These are phyloP conservation scores for Artibeus lituratus DNA, from an alignment of 2,797 vertebrate genomes.

Conservation along the genomic window DNA sequence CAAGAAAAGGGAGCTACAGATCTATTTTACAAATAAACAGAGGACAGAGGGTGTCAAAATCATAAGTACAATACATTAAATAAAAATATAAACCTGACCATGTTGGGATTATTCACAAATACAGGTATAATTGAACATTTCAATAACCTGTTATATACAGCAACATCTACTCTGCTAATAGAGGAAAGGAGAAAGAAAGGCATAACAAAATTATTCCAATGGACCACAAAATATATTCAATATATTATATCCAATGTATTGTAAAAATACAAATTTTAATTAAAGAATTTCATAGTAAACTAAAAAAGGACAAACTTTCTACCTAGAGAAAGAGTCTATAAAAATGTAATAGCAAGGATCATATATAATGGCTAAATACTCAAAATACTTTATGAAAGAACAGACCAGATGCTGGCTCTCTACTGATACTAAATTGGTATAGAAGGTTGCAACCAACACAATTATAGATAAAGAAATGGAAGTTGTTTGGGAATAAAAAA, in stretches of 20 bases:
- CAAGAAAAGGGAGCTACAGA: background rate
- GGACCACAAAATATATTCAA: background rate
- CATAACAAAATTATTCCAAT: background rate
- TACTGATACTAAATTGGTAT: background rate
- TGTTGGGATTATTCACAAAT: background rate
- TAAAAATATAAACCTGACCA: background rate
- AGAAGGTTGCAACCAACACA: background rate
- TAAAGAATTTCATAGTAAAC: background rate
- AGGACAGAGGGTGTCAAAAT: background rate
- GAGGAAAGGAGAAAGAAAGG: background rate
- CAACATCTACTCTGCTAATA: background rate
- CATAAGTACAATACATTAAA: background rate
- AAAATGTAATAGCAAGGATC: background rate
- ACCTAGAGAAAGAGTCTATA: background rate
- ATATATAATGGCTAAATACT: background rate
- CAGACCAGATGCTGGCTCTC: background rate
- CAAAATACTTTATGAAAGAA: background rate
- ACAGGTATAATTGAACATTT: background rate
- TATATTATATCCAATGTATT: background rate
- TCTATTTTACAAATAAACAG: background rate
- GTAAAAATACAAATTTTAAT: background rate
- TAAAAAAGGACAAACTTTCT: background rate
- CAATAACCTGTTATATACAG: background rate
- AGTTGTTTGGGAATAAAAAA: background rate
- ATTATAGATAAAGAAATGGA: background rate